A percentile compares a stretch with the other conserved stretches of the same genome.
These are phyloP conservation scores for Parauchenoglanis ngamensis DNA, from an alignment of 2,797 vertebrate species.

Conservation along the genomic window DNA sequence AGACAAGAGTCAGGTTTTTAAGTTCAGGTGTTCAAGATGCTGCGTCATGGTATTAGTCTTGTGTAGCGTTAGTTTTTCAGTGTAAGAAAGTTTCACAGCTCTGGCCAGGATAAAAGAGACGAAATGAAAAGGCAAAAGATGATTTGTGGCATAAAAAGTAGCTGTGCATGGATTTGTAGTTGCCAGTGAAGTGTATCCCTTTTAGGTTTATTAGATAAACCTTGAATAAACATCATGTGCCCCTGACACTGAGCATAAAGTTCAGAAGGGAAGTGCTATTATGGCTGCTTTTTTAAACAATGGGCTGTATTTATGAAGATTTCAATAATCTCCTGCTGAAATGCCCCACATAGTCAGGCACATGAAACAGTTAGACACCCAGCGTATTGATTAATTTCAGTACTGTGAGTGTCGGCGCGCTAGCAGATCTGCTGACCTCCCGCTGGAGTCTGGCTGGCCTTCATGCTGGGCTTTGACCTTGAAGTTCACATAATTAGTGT, in stretches of 20 bases:
- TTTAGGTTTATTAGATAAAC: neutral
- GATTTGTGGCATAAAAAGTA: neutral
- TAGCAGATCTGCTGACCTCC: neutral
- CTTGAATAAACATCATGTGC: neutral
- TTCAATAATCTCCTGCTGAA: conserved; percentile 24
- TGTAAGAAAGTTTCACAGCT: too few relatives aligned
- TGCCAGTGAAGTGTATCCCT: neutral
- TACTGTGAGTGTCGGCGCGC: neutral
- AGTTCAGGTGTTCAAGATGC: neutral
- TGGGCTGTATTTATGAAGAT: conserved; percentile 5
- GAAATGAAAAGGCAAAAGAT: neutral
- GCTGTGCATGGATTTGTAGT: neutral
- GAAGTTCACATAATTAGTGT: conserved; percentile 20
- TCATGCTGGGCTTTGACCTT: neutral
- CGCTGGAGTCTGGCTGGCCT: neutral
- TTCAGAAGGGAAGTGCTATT: neutral
- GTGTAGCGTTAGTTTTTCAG: neutral
- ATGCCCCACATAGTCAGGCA: neutral
- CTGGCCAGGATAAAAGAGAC: too few relatives aligned
- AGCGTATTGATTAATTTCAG: neutral
- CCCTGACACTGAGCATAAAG: neutral
- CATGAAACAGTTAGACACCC: neutral
- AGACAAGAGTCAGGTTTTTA: neutral
- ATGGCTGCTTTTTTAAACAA: neutral
- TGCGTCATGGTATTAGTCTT: neutral